Evolutionary conservation across 1,140 invertebrate genomes (phyloP).

Genomic region (Latrodectus geometricus): DNA sequence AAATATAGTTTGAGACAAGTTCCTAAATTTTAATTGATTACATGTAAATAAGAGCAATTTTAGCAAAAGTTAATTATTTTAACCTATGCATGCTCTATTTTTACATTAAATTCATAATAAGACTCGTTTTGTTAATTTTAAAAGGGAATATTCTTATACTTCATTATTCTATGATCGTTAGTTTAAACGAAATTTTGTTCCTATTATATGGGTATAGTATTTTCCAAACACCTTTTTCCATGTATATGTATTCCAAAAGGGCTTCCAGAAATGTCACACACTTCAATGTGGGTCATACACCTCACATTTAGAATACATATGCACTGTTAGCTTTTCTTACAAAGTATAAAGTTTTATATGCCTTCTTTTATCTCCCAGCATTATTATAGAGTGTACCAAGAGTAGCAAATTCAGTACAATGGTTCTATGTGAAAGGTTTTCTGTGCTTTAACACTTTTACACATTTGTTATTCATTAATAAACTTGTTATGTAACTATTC

Average conservation of each 20-base stretch:
- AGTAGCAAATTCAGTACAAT: constrained; percentile 7
- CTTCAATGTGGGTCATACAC: constrained; percentile 47
- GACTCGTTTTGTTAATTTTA: no score
- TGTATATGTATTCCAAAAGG: constrained; percentile 60
- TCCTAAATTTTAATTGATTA: no score
- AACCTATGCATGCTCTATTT: no score
- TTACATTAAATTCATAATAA: no score
- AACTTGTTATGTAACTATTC: no score
- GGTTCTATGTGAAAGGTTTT: neutral
- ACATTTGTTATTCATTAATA: no score
- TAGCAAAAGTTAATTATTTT: no score
- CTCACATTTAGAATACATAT: constrained; percentile 62
- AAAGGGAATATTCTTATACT: no score
- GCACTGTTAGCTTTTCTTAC: constrained; percentile 59
- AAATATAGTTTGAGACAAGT: no score
- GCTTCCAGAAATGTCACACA: constrained; percentile 60
- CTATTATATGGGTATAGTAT: neutral
- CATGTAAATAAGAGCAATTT: no score
- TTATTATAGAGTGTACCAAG: neutral
- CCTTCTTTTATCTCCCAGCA: constrained; percentile 43
- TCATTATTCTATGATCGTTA: no score
- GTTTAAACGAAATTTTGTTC: no score
- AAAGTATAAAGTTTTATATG: constrained; percentile 59
- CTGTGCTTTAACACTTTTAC: neutral
- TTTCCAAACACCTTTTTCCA: constrained; percentile 39